A percentile compares a stretch with the other conserved stretches of the same genome.
phyloP scores from a whole-genome alignment of 2,888 invertebrate species.

The Ichneumoninae sp. region DNA sequence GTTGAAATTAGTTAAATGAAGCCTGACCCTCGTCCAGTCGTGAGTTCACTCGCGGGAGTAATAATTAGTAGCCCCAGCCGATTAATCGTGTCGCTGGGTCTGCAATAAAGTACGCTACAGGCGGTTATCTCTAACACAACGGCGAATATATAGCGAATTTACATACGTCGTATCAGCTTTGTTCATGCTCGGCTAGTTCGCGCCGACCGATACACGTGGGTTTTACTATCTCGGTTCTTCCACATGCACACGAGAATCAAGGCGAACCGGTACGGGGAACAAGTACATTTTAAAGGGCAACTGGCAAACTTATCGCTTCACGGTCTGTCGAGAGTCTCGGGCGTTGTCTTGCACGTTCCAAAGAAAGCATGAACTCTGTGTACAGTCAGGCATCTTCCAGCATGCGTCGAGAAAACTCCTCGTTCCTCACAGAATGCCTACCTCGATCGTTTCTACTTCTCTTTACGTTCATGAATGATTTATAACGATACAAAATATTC shows the following conservation, averaged over 20 bases:
- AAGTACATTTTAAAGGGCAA: conserved; percentile 54
- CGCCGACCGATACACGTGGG: conserved; percentile 33
- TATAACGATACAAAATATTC: neutral
- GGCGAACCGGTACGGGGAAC: conserved; percentile 47
- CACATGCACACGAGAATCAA: conserved; percentile 42
- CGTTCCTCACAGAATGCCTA: neutral
- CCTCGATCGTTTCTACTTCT: conserved; percentile 2
- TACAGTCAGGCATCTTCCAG: neutral
- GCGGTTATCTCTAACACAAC: neutral
- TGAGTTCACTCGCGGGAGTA: conserved; percentile 47
- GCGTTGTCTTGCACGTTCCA: conserved; percentile 1
- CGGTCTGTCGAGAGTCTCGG: conserved; percentile 23
- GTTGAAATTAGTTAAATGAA: conserved; percentile 29
- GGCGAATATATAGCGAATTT: neutral
- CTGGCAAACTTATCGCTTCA: conserved; percentile 31
- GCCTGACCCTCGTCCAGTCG: neutral
- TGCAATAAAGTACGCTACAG: conserved; percentile 27
- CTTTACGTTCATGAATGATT: neutral
- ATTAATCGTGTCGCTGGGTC: conserved; percentile 27
- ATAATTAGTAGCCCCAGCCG: conserved; percentile 34
- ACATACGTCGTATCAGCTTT: conserved; percentile 43
- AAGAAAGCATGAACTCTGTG: conserved; percentile 25
- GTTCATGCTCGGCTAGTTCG: conserved; percentile 43
- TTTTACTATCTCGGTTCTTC: conserved; percentile 13
- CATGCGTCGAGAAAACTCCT: conserved; percentile 27